Conservation (phyloP, 2,113 vertebrate species). For the Sphaerodactylus townsendi region DNA sequence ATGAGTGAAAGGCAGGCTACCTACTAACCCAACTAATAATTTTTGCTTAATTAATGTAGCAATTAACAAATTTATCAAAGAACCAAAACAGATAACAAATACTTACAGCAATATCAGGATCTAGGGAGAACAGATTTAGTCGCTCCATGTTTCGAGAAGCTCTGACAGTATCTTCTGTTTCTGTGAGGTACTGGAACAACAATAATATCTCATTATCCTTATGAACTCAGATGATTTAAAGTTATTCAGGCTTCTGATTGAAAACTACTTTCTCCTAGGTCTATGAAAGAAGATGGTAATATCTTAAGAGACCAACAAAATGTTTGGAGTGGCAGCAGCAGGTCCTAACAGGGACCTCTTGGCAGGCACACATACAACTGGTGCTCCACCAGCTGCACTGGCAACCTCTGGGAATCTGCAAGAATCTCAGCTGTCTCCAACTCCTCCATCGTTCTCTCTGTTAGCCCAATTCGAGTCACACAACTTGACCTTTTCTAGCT, state of each 20-base stretch:
- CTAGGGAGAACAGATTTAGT: slow-evolving; percentile 93
- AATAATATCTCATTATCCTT: slow-evolving; percentile 50
- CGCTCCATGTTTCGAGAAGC: slow-evolving; percentile 84
- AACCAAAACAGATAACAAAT: not conserved
- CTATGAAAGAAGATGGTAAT: not conserved
- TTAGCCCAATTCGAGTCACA: too few relatives aligned
- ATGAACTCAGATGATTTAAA: not conserved
- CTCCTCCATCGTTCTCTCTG: too few relatives aligned
- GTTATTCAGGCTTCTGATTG: not conserved
- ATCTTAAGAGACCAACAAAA: too few relatives aligned
- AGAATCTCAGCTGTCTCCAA: too few relatives aligned
- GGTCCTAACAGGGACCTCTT: too few relatives aligned
- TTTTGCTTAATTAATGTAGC: not conserved
- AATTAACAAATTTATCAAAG: too few relatives aligned
- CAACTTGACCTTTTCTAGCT: too few relatives aligned
- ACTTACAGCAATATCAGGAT: slow-evolving; percentile 92
- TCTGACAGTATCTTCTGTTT: slow-evolving; percentile 91
- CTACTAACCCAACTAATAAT: not conserved
- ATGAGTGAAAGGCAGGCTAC: not conserved
- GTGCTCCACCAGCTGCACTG: too few relatives aligned
- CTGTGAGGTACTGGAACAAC: slow-evolving; percentile 85
- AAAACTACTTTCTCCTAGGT: not conserved
- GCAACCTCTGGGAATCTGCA: too few relatives aligned
- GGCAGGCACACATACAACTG: too few relatives aligned
- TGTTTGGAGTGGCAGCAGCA: too few relatives aligned